Base-by-base conservation (phyloP, 2,113 vertebrate species). In the Phainopepla nitens region DNA sequence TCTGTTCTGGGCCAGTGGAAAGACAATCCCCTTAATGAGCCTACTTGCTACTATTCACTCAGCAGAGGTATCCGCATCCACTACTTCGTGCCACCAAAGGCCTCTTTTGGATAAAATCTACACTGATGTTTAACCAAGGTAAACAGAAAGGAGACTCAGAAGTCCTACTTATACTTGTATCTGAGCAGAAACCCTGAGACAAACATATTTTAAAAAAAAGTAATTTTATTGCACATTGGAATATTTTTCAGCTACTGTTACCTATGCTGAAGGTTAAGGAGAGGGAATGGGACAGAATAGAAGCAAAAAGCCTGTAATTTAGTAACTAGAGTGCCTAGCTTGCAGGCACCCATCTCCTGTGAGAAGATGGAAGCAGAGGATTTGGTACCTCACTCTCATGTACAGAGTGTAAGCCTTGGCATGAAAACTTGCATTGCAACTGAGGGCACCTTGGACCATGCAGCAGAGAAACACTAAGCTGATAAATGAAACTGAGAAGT, bases 391-490 rank as follows among this genome's bases (percentile, higher is more conserved):
- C 35, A 49, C 5, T 31, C 68, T 33, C 44, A 25, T 2, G 15
- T 4, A 4, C 33, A 28, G 9, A 29, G 14, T 42, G 41, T 29
- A 27, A 62, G 15, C 44, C 13, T 71, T 45, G 68, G 28, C 10
- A 13, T 23, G 49, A 72, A 80, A 58, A 25, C 3, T 84, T 77
- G 39, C 24, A 13, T 24, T 69, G 44, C 7, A 25, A 33, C 14
- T 60, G 41, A 45, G 17, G 15, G 31, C 17, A 10, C 33, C 5
- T 19, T 0, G 4, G 25, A 11, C 29, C 39, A 12, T 0, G 0
- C 15, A 60, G 29, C 20, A 77, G 29, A 65, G 69, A 68, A 72
- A 35, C n/a, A 69, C 12, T 10, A 47, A 89, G 25, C 12, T 71
- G 31, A 15, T 15, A 66, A 50, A 51, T 66, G 57, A 62, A 71